phyloP scores from a whole-genome alignment of 1,140 invertebrate genomes.

The Atopsyche davidsoni region DNA sequence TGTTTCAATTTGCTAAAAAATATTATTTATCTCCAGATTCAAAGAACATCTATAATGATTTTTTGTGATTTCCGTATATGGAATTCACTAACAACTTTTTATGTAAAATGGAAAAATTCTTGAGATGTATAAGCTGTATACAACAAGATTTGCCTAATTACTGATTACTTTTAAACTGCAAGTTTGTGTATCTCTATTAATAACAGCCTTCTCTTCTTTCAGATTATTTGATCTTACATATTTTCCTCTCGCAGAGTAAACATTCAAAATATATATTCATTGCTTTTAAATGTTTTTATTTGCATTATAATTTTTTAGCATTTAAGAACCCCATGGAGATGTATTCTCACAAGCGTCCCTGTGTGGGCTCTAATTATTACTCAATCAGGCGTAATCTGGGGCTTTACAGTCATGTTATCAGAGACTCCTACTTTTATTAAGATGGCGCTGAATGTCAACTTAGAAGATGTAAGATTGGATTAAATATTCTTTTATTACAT shows the following conservation, averaged over 20 bases:
- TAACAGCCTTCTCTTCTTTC: neutral
- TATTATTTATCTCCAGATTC: too few relatives aligned
- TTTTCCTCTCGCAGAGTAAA: neutral
- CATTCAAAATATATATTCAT: neutral
- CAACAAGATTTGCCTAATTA: neutral
- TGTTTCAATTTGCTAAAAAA: too few relatives aligned
- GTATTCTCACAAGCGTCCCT: slow-evolving; percentile 2
- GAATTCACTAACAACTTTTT: too few relatives aligned
- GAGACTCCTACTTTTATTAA: slow-evolving; percentile 16
- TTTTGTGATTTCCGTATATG: too few relatives aligned
- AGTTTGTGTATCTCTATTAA: neutral
- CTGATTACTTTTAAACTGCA: too few relatives aligned
- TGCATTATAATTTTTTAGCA: neutral
- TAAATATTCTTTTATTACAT: slow-evolving; percentile 7
- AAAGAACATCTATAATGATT: too few relatives aligned
- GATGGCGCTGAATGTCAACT: slow-evolving; percentile 10
- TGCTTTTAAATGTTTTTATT: neutral
- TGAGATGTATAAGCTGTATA: too few relatives aligned
- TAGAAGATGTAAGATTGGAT: slow-evolving; percentile 14
- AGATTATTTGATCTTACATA: neutral
- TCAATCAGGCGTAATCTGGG: slow-evolving; percentile 58
- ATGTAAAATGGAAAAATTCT: too few relatives aligned
- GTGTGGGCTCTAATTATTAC: slow-evolving; percentile 38
- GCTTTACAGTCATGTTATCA: slow-evolving; percentile 41
- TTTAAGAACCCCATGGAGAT: slow-evolving; percentile 10